phyloP scores from a whole-genome alignment of 2,113 vertebrate genomes.

The Aphelocoma coerulescens region DNA sequence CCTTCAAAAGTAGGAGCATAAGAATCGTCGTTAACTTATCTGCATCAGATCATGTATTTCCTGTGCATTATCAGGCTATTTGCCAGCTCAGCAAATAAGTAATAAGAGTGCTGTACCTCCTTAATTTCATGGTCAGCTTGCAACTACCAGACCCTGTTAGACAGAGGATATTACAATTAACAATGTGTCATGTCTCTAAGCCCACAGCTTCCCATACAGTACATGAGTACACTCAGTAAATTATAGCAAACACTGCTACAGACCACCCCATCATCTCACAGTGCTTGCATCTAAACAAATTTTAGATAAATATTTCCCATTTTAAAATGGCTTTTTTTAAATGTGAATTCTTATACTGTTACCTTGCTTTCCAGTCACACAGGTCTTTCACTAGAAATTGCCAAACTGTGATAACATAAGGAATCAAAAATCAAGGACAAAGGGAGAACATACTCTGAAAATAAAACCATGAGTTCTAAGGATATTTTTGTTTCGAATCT shows the following conservation, averaged over 20 bases:
- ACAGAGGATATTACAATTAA: background rate
- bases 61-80: background rate
- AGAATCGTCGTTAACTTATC: background rate
- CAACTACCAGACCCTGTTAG: background rate
- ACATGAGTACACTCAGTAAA: background rate
- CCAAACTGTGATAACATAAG: background rate
- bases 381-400: background rate
- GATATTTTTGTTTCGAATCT: constrained; percentile 37
- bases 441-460: background rate
- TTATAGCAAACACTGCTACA: background rate
- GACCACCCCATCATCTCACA: background rate
- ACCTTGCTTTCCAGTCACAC: background rate
- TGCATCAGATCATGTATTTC: background rate
- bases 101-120: background rate
- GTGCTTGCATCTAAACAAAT: background rate
- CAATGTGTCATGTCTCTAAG: background rate
- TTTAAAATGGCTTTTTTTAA: constrained; percentile 7
- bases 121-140: background rate
- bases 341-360: background rate
- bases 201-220: background rate
- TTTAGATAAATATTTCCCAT: background rate
- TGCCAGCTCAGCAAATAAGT: background rate
- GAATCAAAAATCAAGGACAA: background rate
- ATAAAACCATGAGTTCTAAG: constrained; percentile 31
- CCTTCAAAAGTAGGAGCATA: background rate